A percentile compares a stretch with the other conserved stretches of the same genome.
Conservation (phyloP, 2,888 invertebrate species). For the Unio delphinus region DNA sequence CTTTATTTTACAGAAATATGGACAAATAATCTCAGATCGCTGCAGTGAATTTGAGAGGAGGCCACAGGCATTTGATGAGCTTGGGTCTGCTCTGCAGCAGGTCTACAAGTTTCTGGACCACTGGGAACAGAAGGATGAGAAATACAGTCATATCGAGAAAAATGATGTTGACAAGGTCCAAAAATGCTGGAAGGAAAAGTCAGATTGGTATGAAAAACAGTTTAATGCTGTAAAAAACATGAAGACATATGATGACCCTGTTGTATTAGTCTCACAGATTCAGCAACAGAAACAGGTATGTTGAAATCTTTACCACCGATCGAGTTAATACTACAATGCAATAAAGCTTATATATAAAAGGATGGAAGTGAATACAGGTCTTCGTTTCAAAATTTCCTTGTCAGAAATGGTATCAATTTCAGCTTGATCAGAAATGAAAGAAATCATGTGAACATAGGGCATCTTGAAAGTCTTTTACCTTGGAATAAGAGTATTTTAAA, state of each 20-base stretch:
- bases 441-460: too few relatives aligned
- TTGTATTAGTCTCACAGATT: slow-evolving; percentile 84
- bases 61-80: slow-evolving; percentile 85
- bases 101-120: slow-evolving; percentile 83
- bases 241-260: slow-evolving; percentile 81
- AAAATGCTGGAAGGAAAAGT: slow-evolving; percentile 77
- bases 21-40: slow-evolving; percentile 91
- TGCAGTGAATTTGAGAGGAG: slow-evolving; percentile 86
- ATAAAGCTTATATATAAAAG: too few relatives aligned
- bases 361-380: too few relatives aligned
- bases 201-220: slow-evolving; percentile 87
- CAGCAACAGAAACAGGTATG: slow-evolving; percentile 82
- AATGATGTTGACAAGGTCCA: slow-evolving; percentile 83
- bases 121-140: slow-evolving; percentile 67
- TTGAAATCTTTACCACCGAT: background rate
- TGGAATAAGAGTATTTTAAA: too few relatives aligned
- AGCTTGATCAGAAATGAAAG: too few relatives aligned
- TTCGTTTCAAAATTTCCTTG: too few relatives aligned
- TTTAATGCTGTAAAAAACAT: slow-evolving; percentile 79
- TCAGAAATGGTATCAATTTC: too few relatives aligned
- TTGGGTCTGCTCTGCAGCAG: slow-evolving; percentile 83
- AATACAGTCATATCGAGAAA: slow-evolving; percentile 80
- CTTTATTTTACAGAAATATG: slow-evolving; percentile 78
- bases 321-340: too few relatives aligned
- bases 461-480: too few relatives aligned